Evolutionary conservation across 2,888 invertebrate genomes (phyloP), one percentile per base, ranked within the genome.

Genomic region (Acanthosepion pharaonis): DNA sequence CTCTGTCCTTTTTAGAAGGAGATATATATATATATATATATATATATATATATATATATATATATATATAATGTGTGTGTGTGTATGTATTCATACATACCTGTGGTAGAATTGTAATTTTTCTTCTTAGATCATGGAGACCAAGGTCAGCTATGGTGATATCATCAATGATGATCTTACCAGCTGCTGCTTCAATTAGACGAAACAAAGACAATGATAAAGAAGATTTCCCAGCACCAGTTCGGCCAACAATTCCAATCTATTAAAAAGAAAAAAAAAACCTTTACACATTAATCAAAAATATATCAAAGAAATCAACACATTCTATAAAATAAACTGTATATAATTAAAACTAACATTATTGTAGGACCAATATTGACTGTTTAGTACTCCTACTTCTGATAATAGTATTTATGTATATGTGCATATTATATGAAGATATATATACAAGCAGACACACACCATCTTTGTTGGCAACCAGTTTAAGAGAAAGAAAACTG

Each of bases 181-280:
- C 97, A 49, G 95, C 96, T 1, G 96, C 96, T 3, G 97, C 95
- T 95, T 97, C 97, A 55, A 97, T 95, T 92, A 97, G 96, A 49
- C 97, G 96, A 95, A 97, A 97, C 94, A 97, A 95, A 20, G 96
- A 96, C 92, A 97, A 94, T 4, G 97, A 97, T 94, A 97, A 95
- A 42, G 97, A 97, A 0, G 97, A 97, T 95, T 97, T 97, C 8
- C 97, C 97, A 18, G 97, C 97, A n/a, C 97, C 97, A 33, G 97
- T 97, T 51, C 97, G 95, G 33, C 97, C 97, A 18, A 97, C 97
- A 59, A 97, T 97, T 28, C 97, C 97, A 94, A 97, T 96, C 97
- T 97, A 94, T 18, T 94, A 94, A 9, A 94, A 91, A 48, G 93
- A 91, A 42, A 42, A 93, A 20, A 53, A 51, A 92, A 51, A n/a